Percentiles rank a stretch among this genome's conserved stretches.
These are phyloP conservation scores for Aricia artaxerxes DNA, from an alignment of 2,888 invertebrate species.

Conservation along the genomic window DNA sequence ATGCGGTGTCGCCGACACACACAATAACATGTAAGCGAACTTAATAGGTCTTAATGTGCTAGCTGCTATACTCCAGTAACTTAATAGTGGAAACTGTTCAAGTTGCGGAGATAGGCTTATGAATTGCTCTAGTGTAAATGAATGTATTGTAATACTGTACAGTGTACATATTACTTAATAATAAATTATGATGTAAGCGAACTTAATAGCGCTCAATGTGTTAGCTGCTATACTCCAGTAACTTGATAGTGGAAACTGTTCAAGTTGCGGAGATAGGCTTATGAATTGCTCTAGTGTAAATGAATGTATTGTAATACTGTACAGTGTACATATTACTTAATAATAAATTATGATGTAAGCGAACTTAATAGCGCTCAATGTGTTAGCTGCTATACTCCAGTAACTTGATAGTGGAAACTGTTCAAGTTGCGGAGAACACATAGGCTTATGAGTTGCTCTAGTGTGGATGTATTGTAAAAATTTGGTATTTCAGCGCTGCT, in stretches of 20 bases:
- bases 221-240: not conserved
- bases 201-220: slow-evolving; percentile 36
- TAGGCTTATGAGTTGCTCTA: not conserved
- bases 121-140: not conserved
- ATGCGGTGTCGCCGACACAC: slow-evolving; percentile 57
- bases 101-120: not conserved
- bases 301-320: too few species aligned
- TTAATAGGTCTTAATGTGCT: slow-evolving; percentile 34
- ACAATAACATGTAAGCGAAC: slow-evolving; percentile 44
- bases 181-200: slow-evolving; percentile 38
- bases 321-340: too few species aligned
- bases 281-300: not conserved
- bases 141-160: too few species aligned
- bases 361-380: slow-evolving; percentile 38
- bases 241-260: not conserved
- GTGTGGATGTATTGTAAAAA: too few species aligned
- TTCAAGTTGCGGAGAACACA: not conserved
- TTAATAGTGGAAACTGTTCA: not conserved
- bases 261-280: not conserved
- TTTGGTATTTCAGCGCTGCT: too few species aligned
- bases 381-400: not conserved
- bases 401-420: not conserved
- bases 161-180: too few species aligned
- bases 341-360: slow-evolving; percentile 36
- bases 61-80: not conserved